Conservation (phyloP, 2,888 invertebrate species). For the Ochropleura leucogaster region DNA sequence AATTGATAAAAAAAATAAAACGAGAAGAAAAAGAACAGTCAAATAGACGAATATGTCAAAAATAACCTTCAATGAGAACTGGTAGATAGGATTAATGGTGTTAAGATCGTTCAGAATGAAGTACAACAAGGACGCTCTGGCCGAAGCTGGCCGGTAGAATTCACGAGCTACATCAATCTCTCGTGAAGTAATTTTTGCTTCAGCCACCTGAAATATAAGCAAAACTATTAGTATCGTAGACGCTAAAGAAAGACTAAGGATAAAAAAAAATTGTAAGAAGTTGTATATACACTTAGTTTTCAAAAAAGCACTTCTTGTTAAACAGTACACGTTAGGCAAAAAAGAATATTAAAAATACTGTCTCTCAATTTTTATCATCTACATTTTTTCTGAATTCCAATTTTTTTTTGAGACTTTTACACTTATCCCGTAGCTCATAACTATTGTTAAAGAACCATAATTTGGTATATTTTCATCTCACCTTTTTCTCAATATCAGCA, state of each 20-base stretch:
- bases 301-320: not conserved
- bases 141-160: constrained; percentile 96
- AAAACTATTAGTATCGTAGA: not conserved
- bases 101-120: constrained; percentile 98
- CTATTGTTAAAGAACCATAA: not conserved
- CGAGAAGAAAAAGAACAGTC: not conserved
- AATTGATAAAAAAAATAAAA: not conserved
- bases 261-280: not conserved
- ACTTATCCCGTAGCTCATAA: not conserved
- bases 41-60: not conserved
- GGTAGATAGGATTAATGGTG: constrained; percentile 99
- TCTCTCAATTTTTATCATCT: not conserved
- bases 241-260: too few relatives aligned
- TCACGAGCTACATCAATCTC: constrained; percentile 98
- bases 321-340: not conserved
- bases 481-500: constrained; percentile 98
- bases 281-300: not conserved
- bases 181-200: constrained; percentile 97
- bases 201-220: constrained; percentile 91
- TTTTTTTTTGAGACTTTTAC: not conserved
- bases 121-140: constrained; percentile 97
- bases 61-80: constrained; percentile 97
- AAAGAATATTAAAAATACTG: not conserved
- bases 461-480: constrained; percentile 55
- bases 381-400: not conserved